Evolutionary conservation across 2,888 invertebrate species (phyloP).

Genomic region (Neelides folsomi): DNA sequence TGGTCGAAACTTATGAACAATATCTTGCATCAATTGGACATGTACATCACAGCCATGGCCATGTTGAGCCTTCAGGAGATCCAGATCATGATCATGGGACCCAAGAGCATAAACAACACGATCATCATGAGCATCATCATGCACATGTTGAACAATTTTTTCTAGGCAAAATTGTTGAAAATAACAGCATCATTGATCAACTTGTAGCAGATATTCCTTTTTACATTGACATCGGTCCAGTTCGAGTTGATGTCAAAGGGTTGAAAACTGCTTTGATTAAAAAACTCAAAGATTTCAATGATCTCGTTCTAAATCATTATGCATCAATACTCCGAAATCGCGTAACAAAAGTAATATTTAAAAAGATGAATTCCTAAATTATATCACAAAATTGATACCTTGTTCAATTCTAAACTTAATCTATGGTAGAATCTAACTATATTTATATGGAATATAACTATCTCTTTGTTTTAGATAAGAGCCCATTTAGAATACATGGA

Average conservation of each 20-base stretch:
- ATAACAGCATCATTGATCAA: conserved; percentile 51
- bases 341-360: conserved; percentile 47
- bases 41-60: not conserved
- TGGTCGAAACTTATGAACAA: no score
- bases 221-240: conserved; percentile 63
- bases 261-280: conserved; percentile 53
- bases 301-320: conserved; percentile 56
- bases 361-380: not conserved
- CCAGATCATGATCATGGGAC: not conserved
- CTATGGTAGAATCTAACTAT: not conserved
- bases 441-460: no score
- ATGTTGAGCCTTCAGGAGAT: not conserved
- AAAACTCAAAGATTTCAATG: conserved; percentile 57
- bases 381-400: not conserved
- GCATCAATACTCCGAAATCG: conserved; percentile 51
- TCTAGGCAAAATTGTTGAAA: conserved; percentile 56
- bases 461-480: no score
- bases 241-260: conserved; percentile 53
- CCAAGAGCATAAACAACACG: no score
- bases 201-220: conserved; percentile 56
- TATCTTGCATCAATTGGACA: not conserved
- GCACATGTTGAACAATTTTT: conserved; percentile 43
- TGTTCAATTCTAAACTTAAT: not conserved
- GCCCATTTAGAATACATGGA: no score
- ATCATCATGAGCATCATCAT: no score